Conservation (phyloP, 2,888 invertebrate species). For the Calliopum simillimum region DNA sequence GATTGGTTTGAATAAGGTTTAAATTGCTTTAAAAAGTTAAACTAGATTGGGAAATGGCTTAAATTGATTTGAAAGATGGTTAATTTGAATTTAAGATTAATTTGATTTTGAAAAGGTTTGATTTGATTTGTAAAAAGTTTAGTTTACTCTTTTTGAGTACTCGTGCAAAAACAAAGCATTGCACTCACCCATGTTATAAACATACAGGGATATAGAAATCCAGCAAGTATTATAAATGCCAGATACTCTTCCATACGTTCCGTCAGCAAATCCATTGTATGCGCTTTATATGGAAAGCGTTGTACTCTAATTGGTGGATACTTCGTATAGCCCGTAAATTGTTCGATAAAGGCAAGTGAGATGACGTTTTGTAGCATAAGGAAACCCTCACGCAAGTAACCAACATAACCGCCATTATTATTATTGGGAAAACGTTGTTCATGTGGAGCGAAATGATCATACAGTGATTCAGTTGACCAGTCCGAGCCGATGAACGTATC, state of each 20-base stretch:
- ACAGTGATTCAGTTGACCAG: constrained; percentile 50
- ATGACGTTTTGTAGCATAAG: constrained; percentile 72
- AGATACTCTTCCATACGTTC: constrained; percentile 74
- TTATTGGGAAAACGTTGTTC: constrained; percentile 39
- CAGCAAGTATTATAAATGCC: constrained; percentile 79
- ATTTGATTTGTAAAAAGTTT: no score
- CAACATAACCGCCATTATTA: constrained; percentile 69
- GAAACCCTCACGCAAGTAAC: constrained; percentile 72
- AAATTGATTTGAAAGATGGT: no score
- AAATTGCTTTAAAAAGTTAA: no score
- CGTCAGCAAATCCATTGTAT: constrained; percentile 74
- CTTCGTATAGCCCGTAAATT: not conserved
- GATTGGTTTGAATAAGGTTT: no score
- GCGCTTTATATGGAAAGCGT: constrained; percentile 64
- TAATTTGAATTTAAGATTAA: no score
- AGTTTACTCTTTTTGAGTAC: no score
- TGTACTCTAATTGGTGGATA: constrained; percentile 42
- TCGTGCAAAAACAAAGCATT: constrained; percentile 8
- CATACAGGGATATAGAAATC: constrained; percentile 76
- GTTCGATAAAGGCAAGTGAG: constrained; percentile 63
- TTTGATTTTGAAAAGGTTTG: no score
- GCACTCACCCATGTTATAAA: constrained; percentile 63
- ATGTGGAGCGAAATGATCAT: constrained; percentile 33
- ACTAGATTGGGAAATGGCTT: no score
- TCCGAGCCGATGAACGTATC: constrained; percentile 39